Percentiles rank a stretch among this genome's conserved stretches.
Conservation (phyloP, 1,140 invertebrate species). For the Hycleus phaleratus region DNA sequence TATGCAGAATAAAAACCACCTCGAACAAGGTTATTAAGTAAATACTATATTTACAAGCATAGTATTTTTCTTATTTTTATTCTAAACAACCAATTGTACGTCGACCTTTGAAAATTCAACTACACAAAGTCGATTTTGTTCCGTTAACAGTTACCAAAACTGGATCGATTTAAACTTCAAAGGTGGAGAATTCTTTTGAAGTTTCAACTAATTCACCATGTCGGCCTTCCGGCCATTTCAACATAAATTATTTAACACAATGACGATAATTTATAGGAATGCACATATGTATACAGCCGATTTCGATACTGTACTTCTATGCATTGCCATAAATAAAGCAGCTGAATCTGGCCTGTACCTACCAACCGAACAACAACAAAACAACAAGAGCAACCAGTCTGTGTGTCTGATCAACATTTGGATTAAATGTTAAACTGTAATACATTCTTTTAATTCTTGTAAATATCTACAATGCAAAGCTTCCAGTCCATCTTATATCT, state of each 20-base stretch:
- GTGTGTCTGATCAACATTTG: conserved; percentile 31
- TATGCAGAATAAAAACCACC: conserved; percentile 24
- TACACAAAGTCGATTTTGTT: too few relatives aligned
- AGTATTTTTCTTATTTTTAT: conserved; percentile 11
- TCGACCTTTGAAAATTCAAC: conserved; percentile 2
- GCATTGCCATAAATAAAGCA: conserved; percentile 28
- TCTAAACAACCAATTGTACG: conserved; percentile 11
- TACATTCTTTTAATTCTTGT: conserved; percentile 34
- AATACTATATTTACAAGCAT: conserved; percentile 25
- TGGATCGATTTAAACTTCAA: too few relatives aligned
- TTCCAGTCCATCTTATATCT: conserved; percentile 13
- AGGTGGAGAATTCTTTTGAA: too few relatives aligned
- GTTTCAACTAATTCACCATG: too few relatives aligned
- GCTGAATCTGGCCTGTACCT: neutral
- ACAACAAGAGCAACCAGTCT: conserved; percentile 20
- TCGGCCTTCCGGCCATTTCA: neutral
- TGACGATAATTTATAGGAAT: conserved; percentile 31
- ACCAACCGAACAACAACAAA: too few relatives aligned
- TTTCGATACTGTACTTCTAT: conserved; percentile 25
- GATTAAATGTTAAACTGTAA: conserved; percentile 35
- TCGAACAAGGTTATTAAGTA: conserved; percentile 29
- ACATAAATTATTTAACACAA: conserved; percentile 27
- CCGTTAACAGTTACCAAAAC: too few relatives aligned
- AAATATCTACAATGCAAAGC: conserved; percentile 20
- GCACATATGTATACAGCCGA: conserved; percentile 16